Conservation (phyloP, 2,888 invertebrate species). For the Trisateles emortualis region DNA sequence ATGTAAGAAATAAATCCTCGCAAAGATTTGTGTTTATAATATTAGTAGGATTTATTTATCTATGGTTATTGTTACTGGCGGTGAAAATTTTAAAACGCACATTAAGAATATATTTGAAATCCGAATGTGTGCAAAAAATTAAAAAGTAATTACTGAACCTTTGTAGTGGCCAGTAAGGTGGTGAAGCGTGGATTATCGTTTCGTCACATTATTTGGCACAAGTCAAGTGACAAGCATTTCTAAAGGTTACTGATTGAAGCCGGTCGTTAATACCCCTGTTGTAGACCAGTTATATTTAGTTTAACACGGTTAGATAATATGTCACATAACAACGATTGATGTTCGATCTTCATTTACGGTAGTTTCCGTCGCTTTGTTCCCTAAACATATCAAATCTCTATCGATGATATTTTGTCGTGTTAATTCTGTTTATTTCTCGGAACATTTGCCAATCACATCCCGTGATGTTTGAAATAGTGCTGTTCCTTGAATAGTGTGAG, state of each 20-base stretch:
- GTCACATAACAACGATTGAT: slow-evolving; percentile 3
- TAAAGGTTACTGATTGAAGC: slow-evolving; percentile 41
- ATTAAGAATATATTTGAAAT: slow-evolving; percentile 3
- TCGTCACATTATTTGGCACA: slow-evolving; percentile 35
- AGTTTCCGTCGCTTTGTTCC: slow-evolving; percentile 7
- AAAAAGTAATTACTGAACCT: neutral
- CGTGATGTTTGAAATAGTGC: too few relatives aligned
- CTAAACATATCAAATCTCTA: slow-evolving; percentile 3
- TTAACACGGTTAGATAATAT: slow-evolving; percentile 18
- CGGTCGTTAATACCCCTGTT: slow-evolving; percentile 12
- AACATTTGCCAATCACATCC: neutral
- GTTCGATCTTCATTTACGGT: slow-evolving; percentile 3
- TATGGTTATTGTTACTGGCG: too few relatives aligned
- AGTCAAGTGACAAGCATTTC: slow-evolving; percentile 18
- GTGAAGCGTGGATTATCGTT: slow-evolving; percentile 11
- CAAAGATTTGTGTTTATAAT: too few relatives aligned
- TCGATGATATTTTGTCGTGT: neutral
- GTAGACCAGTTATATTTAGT: slow-evolving; percentile 30
- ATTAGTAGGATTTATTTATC: too few relatives aligned
- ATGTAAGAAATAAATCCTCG: too few relatives aligned
- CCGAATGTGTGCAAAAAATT: slow-evolving; percentile 2
- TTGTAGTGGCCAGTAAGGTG: neutral
- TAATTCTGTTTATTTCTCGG: neutral
- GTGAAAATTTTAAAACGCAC: too few relatives aligned
- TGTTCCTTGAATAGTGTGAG: too few relatives aligned